A percentile compares a stretch with the other conserved stretches of the same genome.
These are phyloP conservation scores for Platycnemis pennipes DNA, from an alignment of 2,888 invertebrate species.

Conservation along the genomic window DNA sequence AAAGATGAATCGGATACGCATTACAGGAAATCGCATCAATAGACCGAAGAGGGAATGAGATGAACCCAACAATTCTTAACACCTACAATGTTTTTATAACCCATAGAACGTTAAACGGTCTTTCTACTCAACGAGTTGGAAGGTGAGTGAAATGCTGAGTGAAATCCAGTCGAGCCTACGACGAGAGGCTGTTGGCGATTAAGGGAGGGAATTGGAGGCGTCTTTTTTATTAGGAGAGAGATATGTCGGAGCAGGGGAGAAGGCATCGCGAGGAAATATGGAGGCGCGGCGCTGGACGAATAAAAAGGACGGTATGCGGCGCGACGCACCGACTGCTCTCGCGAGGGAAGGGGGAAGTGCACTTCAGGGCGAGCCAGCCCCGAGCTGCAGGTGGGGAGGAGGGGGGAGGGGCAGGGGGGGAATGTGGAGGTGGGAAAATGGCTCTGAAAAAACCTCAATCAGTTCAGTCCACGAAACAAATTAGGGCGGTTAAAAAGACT, in stretches of 20 bases:
- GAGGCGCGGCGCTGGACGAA: not conserved
- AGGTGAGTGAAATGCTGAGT: too few species aligned
- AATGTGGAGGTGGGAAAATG: not conserved
- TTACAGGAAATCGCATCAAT: too few species aligned
- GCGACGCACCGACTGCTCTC: not conserved
- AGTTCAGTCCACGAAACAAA: not conserved
- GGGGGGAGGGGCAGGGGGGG: not conserved
- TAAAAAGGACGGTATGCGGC: not conserved
- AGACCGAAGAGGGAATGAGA: too few species aligned
- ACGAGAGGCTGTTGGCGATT: too few species aligned
- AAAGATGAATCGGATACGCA: too few species aligned
- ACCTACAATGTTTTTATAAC: too few species aligned
- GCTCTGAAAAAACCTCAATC: constrained; percentile 4
- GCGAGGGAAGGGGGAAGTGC: not conserved
- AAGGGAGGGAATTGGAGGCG: too few species aligned
- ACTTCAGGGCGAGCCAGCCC: not conserved
- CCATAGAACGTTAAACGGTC: too few species aligned
- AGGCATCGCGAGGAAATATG: not conserved
- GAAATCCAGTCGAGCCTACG: too few species aligned
- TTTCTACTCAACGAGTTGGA: too few species aligned
- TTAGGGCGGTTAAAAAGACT: not conserved
- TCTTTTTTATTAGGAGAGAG: too few species aligned
- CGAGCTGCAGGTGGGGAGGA: not conserved
- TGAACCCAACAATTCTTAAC: too few species aligned
- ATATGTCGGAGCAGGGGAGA: not conserved